These are phyloP conservation scores for Eupsittula cactorum DNA, from an alignment of 2,113 vertebrate genomes.

Conservation along the genomic window DNA sequence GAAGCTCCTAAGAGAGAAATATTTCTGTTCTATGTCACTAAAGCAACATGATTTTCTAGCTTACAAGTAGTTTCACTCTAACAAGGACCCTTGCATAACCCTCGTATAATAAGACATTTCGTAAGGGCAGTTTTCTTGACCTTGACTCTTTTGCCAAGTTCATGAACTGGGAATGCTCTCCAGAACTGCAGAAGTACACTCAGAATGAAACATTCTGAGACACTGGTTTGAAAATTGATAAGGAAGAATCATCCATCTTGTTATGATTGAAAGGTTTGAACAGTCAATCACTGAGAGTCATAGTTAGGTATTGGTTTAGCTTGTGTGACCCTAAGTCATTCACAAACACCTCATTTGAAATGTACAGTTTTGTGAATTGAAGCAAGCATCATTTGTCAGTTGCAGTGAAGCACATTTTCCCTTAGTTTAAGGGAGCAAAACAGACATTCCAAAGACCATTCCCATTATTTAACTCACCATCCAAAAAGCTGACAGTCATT, in stretches of 20 bases:
- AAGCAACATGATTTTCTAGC: neutral
- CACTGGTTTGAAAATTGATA: neutral
- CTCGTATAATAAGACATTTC: neutral
- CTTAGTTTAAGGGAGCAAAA: neutral
- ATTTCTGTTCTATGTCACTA: neutral
- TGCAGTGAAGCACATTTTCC: neutral
- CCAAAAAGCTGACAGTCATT: neutral
- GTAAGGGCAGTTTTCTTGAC: neutral
- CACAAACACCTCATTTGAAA: neutral
- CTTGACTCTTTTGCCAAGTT: neutral
- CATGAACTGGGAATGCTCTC: neutral
- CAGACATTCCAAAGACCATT: neutral
- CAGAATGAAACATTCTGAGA: neutral
- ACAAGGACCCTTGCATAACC: neutral
- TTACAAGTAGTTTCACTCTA: neutral
- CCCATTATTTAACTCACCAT: neutral
- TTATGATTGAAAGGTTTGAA: neutral
- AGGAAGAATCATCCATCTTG: neutral
- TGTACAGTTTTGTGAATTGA: neutral
- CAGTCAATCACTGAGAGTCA: rapidly evolving
- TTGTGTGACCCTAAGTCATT: neutral
- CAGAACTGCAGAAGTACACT: neutral
- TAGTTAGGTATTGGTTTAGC: neutral
- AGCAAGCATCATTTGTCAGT: neutral
- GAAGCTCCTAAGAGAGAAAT: neutral